Evolutionary conservation across 2,113 vertebrate species (phyloP).

Genomic region (Dasyprocta punctata): DNA sequence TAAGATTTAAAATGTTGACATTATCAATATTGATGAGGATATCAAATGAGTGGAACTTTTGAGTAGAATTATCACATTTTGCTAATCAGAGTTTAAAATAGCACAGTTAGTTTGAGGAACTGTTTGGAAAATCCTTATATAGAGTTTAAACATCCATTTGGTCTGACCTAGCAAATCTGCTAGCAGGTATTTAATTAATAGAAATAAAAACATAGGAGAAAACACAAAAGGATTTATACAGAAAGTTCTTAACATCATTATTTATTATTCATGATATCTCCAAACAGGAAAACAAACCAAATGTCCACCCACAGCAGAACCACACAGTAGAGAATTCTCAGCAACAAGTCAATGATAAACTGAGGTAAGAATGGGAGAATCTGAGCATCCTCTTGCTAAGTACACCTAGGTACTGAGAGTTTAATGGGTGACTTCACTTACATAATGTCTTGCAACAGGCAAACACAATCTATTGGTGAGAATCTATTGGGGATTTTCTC

Average conservation of each 20-base stretch:
- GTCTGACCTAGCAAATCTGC: background rate
- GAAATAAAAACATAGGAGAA: background rate
- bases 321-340: background rate
- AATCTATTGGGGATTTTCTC: background rate
- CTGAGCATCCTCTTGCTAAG: background rate
- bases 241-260: background rate
- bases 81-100: background rate
- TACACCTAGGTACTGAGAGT: background rate
- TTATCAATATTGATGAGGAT: background rate
- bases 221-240: background rate
- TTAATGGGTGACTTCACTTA: background rate
- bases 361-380: background rate
- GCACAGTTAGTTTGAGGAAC: background rate
- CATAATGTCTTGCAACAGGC: background rate
- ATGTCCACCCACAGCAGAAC: background rate
- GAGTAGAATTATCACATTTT: background rate
- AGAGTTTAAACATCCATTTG: background rate
- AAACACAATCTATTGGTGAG: background rate
- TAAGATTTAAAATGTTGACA: background rate
- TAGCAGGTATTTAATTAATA: background rate
- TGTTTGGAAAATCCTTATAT: background rate
- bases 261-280: background rate
- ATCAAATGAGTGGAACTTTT: background rate
- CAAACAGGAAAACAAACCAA: background rate
- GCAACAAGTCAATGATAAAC: background rate